Evolutionary conservation across 2,888 invertebrate species (phyloP).

Genomic region (Melanostoma mellinum): DNA sequence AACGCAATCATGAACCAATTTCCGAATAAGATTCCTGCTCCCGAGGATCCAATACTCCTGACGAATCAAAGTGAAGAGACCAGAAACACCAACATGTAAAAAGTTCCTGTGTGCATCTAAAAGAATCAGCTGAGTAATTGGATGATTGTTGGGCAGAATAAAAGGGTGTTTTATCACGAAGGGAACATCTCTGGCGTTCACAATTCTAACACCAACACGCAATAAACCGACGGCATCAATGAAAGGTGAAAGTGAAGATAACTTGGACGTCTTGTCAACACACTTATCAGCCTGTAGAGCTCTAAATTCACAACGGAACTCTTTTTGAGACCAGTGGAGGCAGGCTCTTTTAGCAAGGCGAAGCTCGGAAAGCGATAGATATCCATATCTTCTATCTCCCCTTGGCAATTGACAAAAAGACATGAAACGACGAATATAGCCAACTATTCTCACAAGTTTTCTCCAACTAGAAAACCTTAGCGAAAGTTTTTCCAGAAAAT

Average conservation of each 20-base stretch:
- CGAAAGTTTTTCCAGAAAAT: not conserved
- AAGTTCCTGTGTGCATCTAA: too few relatives aligned
- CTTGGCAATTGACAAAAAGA: too few relatives aligned
- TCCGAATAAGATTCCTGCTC: constrained; percentile 14
- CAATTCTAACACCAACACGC: constrained; percentile 17
- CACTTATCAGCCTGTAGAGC: constrained; percentile 1
- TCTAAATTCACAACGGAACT: constrained; percentile 10
- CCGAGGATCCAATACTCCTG: too few relatives aligned
- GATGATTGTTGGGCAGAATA: constrained; percentile 21
- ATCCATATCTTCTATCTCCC: too few relatives aligned
- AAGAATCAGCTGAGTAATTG: not conserved
- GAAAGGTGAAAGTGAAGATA: not conserved
- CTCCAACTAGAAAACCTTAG: constrained; percentile 15
- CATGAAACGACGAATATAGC: constrained; percentile 7
- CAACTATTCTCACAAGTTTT: constrained; percentile 10
- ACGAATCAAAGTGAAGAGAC: too few relatives aligned
- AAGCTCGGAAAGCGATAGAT: too few relatives aligned
- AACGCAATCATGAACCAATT: constrained; percentile 22
- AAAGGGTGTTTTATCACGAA: constrained; percentile 15
- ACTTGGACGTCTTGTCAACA: not conserved
- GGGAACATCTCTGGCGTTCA: not conserved
- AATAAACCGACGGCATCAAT: constrained; percentile 12
- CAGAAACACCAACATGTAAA: too few relatives aligned
- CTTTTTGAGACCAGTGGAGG: constrained; percentile 2
- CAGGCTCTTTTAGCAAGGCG: too few relatives aligned